A percentile compares a stretch with the other conserved stretches of the same genome.
Evolutionary conservation across 2,888 invertebrate genomes (phyloP).

Genomic region (Lasioglossum leucozonium): DNA sequence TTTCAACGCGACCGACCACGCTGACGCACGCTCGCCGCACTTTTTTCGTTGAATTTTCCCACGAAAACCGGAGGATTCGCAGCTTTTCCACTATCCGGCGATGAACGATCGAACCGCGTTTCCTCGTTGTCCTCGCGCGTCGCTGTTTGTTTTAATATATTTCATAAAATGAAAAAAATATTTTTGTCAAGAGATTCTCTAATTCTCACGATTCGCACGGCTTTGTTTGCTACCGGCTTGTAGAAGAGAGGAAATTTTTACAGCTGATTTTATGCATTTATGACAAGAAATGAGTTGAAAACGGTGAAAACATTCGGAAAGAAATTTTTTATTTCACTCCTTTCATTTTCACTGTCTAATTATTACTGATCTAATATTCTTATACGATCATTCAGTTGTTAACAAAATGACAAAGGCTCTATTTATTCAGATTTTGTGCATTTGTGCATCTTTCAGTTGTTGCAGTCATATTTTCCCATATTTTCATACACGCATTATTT

Average conservation of each 20-base stretch:
- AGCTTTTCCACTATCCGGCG: neutral
- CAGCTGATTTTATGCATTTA: too few relatives aligned
- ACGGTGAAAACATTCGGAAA: too few relatives aligned
- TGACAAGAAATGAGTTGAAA: too few relatives aligned
- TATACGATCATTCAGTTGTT: too few relatives aligned
- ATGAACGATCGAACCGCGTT: neutral
- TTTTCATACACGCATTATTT: neutral
- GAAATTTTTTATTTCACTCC: too few relatives aligned
- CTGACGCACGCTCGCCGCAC: neutral
- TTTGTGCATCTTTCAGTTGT: neutral
- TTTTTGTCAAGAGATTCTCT: neutral
- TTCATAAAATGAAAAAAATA: neutral
- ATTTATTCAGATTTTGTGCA: too few relatives aligned
- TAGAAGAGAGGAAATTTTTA: neutral
- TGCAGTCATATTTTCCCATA: neutral
- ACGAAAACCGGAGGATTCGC: neutral
- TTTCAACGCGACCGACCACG: conserved; percentile 13
- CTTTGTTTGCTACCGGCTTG: neutral
- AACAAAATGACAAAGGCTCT: too few relatives aligned
- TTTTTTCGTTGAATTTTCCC: neutral
- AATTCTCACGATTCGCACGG: neutral
- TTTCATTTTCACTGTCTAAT: too few relatives aligned
- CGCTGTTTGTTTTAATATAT: neutral
- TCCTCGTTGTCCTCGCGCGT: neutral
- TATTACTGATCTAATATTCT: neutral